Percentiles rank a stretch among this genome's conserved stretches.
Conservation (phyloP, 2,113 vertebrate genomes). For the Pseudopodoces humilis region DNA sequence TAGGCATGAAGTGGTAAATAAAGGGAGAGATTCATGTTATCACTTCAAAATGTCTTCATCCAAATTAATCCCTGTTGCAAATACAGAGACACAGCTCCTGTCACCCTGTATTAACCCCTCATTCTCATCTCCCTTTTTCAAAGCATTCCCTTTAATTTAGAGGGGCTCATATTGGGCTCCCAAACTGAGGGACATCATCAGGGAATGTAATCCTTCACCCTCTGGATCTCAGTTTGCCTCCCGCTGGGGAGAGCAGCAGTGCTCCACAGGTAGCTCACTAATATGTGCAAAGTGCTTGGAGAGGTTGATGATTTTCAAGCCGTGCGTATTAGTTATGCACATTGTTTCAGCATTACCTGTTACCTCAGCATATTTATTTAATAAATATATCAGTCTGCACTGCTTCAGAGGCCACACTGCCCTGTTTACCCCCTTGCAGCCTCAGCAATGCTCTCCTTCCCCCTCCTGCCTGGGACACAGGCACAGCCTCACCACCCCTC, state of each 20-base stretch:
- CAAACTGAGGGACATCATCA: background rate
- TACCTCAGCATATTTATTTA: background rate
- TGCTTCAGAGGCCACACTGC: background rate
- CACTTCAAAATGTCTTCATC: background rate
- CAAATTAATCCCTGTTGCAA: background rate
- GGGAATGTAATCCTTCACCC: background rate
- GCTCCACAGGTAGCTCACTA: background rate
- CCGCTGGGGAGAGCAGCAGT: background rate
- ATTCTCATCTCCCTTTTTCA: background rate
- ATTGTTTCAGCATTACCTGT: background rate
- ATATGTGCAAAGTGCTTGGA: fast-evolving
- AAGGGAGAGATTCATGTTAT: background rate
- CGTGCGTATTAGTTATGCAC: background rate
- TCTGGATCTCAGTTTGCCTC: background rate
- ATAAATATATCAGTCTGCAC: background rate
- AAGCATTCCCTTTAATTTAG: background rate
- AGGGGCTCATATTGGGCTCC: background rate
- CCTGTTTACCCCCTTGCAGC: background rate
- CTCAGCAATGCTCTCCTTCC: background rate
- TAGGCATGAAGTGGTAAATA: background rate
- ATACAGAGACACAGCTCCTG: background rate
- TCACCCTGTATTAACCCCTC: background rate
- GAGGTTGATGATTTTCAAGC: background rate
- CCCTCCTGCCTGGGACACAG: background rate
- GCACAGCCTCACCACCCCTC: background rate